A percentile compares a stretch with the other conserved stretches of the same genome.
phyloP scores from a whole-genome alignment of 2,888 invertebrate species.

The Balanococcus diminutus region DNA sequence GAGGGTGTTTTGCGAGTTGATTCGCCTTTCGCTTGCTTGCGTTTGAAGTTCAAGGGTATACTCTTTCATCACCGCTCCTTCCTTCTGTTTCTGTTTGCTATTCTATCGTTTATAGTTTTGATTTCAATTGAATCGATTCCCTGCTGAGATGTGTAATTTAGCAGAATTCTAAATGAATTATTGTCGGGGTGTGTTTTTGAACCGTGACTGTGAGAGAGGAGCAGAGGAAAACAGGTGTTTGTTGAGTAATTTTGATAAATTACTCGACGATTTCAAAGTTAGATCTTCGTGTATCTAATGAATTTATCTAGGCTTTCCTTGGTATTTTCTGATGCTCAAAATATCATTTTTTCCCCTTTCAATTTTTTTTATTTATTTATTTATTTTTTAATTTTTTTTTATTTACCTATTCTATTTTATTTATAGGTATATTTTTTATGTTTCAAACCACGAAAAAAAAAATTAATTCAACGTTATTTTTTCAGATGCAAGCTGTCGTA shows the following conservation, averaged over 20 bases:
- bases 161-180: not conserved
- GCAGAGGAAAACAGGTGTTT: not conserved
- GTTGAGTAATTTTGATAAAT: not conserved
- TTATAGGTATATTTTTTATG: too few relatives aligned
- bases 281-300: not conserved
- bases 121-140: not conserved
- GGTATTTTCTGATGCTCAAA: not conserved
- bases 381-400: too few relatives aligned
- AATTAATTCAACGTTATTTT: not conserved
- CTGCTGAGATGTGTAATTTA: not conserved
- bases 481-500: conserved; percentile 49
- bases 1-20: not conserved
- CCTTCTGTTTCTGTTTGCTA: not conserved
- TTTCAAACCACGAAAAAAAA: too few relatives aligned
- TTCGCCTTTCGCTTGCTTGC: not conserved
- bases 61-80: not conserved
- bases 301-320: too few relatives aligned
- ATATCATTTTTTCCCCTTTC: not conserved
- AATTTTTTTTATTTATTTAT: too few relatives aligned
- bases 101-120: not conserved
- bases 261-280: not conserved
- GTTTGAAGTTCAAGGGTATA: not conserved
- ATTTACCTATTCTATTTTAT: too few relatives aligned
- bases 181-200: not conserved
- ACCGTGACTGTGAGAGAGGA: not conserved